A percentile compares a stretch with the other conserved stretches of the same genome.
Evolutionary conservation across 2,797 vertebrate species (phyloP).

Genomic region (Platyrinchus mystaceus): DNA sequence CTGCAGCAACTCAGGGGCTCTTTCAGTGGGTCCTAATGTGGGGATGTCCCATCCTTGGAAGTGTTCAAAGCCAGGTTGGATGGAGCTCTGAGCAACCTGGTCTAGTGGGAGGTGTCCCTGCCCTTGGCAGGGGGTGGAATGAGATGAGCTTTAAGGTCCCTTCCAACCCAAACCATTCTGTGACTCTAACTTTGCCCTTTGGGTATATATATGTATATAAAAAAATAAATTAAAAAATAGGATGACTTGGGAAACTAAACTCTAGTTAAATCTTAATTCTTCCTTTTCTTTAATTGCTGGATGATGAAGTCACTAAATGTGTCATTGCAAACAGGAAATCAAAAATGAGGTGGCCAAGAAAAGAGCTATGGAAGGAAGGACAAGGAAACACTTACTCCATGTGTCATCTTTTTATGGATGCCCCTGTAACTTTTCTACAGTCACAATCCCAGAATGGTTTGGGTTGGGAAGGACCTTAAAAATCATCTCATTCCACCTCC

Average conservation of each 20-base stretch:
- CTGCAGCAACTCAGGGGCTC: neutral
- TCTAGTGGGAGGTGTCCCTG: neutral
- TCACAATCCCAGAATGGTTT: neutral
- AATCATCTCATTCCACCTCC: neutral
- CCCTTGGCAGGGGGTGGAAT: neutral
- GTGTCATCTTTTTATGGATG: neutral
- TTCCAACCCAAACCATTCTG: neutral
- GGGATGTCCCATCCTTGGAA: neutral
- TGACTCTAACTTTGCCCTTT: neutral
- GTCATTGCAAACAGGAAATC: neutral
- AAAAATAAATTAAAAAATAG: too few relatives aligned
- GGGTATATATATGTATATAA: too few relatives aligned
- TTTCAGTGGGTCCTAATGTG: fast-evolving
- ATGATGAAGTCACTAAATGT: neutral
- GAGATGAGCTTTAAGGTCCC: too few relatives aligned
- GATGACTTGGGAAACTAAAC: neutral
- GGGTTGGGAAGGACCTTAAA: neutral
- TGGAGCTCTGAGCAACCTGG: neutral
- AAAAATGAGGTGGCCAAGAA: neutral
- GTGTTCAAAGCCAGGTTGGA: neutral
- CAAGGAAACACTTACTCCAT: neutral
- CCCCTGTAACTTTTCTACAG: neutral
- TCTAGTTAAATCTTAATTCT: neutral
- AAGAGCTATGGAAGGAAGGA: neutral
- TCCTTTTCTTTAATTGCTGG: neutral